Percentiles rank a stretch among this genome's conserved stretches.
These are phyloP conservation scores for Ceratina australensis DNA, from an alignment of 1,140 invertebrate species.

Conservation along the genomic window DNA sequence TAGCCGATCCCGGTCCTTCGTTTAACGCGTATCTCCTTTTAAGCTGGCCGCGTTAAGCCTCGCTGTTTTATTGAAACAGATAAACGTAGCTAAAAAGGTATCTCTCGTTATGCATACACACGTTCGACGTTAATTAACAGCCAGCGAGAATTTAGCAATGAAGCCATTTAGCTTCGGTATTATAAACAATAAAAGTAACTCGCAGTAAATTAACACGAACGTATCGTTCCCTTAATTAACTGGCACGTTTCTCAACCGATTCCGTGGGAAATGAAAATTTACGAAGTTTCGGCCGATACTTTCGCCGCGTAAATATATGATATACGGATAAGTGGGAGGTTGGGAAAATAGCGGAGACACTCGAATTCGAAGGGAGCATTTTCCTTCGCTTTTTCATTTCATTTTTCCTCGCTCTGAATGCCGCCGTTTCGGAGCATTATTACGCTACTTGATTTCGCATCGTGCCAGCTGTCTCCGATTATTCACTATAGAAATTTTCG, in stretches of 20 bases:
- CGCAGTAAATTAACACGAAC: neutral
- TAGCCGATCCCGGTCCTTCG: conserved; percentile 10
- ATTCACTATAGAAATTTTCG: conserved; percentile 74
- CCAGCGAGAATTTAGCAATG: neutral
- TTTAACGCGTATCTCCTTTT: conserved; percentile 9
- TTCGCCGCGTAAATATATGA: conserved; percentile 35
- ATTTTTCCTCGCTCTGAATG: conserved; percentile 35
- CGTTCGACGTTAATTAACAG: conserved; percentile 22
- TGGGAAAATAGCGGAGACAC: conserved; percentile 5
- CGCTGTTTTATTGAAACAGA: conserved; percentile 27
- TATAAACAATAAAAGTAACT: conserved; percentile 16
- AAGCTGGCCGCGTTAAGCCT: conserved; percentile 2
- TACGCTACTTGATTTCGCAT: conserved; percentile 79
- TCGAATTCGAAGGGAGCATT: conserved; percentile 48
- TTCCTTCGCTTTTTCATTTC: conserved; percentile 61
- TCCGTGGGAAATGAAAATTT: conserved; percentile 11
- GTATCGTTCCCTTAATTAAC: conserved; percentile 27
- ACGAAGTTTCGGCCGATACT: neutral
- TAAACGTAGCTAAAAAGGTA: conserved; percentile 3
- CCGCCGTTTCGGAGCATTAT: conserved; percentile 68
- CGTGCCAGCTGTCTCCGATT: conserved; percentile 77
- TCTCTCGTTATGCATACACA: neutral
- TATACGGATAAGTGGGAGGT: neutral
- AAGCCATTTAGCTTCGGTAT: neutral
- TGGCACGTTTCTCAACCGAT: neutral